A percentile compares a stretch with the other conserved stretches of the same genome.
These are phyloP conservation scores for Diploscapter pachys DNA, from an alignment of 1,140 invertebrate genomes.

Conservation along the genomic window DNA sequence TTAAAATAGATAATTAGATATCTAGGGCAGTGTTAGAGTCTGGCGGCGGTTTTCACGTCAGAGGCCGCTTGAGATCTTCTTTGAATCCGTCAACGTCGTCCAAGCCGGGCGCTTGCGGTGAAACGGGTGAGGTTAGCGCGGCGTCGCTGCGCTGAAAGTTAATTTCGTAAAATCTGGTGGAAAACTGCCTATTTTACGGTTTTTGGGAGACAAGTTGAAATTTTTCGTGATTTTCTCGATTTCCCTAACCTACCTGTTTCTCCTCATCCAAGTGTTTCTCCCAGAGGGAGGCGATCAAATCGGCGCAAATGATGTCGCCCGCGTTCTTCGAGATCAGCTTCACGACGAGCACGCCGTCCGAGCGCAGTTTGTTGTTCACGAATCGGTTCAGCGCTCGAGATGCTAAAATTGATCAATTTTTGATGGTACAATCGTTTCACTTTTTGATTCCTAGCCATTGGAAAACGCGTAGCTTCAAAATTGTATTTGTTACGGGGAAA, in stretches of 20 bases:
- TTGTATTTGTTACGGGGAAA: slow-evolving; percentile 14
- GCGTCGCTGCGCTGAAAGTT: neutral
- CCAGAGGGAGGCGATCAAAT: slow-evolving; percentile 53
- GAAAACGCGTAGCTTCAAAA: neutral
- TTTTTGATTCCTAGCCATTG: too few relatives aligned
- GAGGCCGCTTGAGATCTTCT: slow-evolving; percentile 24
- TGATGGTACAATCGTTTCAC: too few relatives aligned
- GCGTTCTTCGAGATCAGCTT: slow-evolving; percentile 53
- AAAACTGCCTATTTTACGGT: neutral
- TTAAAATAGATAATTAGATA: neutral
- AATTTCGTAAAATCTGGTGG: neutral
- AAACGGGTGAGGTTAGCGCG: neutral
- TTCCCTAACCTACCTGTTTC: neutral
- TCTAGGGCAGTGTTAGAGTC: neutral
- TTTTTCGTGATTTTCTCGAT: neutral
- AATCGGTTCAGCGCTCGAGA: slow-evolving; percentile 52
- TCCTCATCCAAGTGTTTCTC: slow-evolving; percentile 40
- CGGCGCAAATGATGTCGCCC: slow-evolving; percentile 55
- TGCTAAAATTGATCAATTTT: slow-evolving; percentile 33
- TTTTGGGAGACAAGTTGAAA: neutral
- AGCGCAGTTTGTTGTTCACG: slow-evolving; percentile 46
- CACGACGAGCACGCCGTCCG: slow-evolving; percentile 59
- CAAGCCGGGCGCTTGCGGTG: neutral
- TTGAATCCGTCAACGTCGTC: slow-evolving; percentile 26
- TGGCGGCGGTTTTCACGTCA: slow-evolving; percentile 7